These are phyloP conservation scores for Zonotrichia leucophrys DNA, from an alignment of 2,113 vertebrate genomes.

Conservation along the genomic window DNA sequence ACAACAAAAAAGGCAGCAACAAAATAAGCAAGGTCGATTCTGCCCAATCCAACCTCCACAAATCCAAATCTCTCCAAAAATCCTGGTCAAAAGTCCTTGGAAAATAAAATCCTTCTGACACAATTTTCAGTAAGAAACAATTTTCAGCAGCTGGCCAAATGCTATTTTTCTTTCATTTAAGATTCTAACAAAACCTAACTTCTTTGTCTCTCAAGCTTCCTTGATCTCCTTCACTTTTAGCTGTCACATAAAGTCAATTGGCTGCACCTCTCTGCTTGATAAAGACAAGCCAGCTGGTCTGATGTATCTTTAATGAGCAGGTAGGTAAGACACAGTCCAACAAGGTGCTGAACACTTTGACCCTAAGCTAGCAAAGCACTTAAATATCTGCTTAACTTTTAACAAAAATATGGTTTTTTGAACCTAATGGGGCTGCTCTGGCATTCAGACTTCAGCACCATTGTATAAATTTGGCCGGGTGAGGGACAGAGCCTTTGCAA, in stretches of 20 bases:
- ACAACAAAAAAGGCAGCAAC: background rate
- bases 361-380: slow-evolving; percentile 41
- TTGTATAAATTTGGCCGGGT: background rate
- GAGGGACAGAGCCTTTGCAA: background rate
- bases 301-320: slow-evolving; percentile 61
- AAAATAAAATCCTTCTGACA: slow-evolving; percentile 10
- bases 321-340: slow-evolving; percentile 42
- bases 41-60: background rate
- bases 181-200: slow-evolving; percentile 38
- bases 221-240: slow-evolving; percentile 57
- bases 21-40: background rate
- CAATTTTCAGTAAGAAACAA: background rate
- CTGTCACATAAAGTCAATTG: slow-evolving; percentile 61
- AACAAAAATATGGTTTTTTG: slow-evolving; percentile 14
- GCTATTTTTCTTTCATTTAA: slow-evolving; percentile 37
- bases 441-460: slow-evolving; percentile 11
- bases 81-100: background rate
- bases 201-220: slow-evolving; percentile 54
- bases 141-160: background rate
- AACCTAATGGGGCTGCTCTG: slow-evolving; percentile 14
- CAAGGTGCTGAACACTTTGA: slow-evolving; percentile 49
- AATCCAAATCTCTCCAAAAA: background rate
- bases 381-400: slow-evolving; percentile 48
- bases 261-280: slow-evolving; percentile 53
- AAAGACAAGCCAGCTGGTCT: slow-evolving; percentile 47